Conservation (phyloP, 2,888 invertebrate genomes). For the Platycheirus albimanus region DNA sequence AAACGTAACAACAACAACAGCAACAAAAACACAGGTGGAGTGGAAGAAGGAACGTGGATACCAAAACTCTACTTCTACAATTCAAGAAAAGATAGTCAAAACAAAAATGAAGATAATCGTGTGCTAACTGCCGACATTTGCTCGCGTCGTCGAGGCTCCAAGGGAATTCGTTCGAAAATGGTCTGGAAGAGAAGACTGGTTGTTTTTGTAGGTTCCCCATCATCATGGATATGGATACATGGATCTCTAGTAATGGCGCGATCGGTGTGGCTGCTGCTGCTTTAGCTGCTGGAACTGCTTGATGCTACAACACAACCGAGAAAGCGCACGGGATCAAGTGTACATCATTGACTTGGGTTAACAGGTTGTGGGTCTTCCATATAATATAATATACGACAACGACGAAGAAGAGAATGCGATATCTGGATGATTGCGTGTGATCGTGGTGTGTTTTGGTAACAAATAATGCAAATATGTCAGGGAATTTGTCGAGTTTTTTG, state of each 20-base stretch:
- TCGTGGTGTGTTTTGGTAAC: slow-evolving; percentile 70
- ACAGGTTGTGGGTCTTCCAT: slow-evolving; percentile 64
- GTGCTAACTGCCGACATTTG: slow-evolving; percentile 74
- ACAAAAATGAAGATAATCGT: slow-evolving; percentile 74
- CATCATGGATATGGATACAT: slow-evolving; percentile 25
- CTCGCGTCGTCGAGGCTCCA: slow-evolving; percentile 16
- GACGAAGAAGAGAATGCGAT: slow-evolving; percentile 57
- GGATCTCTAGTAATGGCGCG: slow-evolving; percentile 20
- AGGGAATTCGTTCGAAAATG: slow-evolving; percentile 5
- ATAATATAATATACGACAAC: slow-evolving; percentile 42
- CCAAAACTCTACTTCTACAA: slow-evolving; percentile 41
- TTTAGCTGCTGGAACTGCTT: too few relatives aligned
- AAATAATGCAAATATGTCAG: slow-evolving; percentile 74
- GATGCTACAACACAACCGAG: slow-evolving; percentile 32
- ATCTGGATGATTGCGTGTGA: slow-evolving; percentile 72
- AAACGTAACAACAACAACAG: neutral
- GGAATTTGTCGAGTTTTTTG: slow-evolving; percentile 67
- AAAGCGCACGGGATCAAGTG: slow-evolving; percentile 69
- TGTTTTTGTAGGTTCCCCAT: slow-evolving; percentile 11
- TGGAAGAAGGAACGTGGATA: slow-evolving; percentile 1
- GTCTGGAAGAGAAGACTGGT: slow-evolving; percentile 4
- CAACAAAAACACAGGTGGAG: slow-evolving; percentile 26
- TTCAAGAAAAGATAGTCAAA: slow-evolving; percentile 65
- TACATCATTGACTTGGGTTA: slow-evolving; percentile 68
- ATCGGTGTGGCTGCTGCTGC: slow-evolving; percentile 15